Evolutionary conservation across 2,888 invertebrate species (phyloP).

Genomic region (Bedellia somnulentella): DNA sequence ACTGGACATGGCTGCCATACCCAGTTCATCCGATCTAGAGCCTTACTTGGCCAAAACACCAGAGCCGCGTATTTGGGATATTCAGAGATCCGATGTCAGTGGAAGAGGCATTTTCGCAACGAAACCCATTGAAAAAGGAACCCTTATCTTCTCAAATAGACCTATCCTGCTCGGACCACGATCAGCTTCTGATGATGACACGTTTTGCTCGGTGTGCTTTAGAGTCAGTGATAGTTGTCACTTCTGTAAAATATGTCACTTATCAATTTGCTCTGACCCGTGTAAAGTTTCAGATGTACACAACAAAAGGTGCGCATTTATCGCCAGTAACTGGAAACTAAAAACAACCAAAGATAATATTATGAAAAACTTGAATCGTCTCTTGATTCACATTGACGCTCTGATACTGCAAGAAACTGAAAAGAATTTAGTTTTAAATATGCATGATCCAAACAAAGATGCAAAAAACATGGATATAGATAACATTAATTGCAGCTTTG

Average conservation of each 20-base stretch:
- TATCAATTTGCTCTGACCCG: slow-evolving; percentile 64
- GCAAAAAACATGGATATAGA: slow-evolving; percentile 49
- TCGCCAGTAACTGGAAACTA: slow-evolving; percentile 49
- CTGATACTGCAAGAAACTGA: slow-evolving; percentile 31
- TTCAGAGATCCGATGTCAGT: slow-evolving; percentile 60
- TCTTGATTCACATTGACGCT: slow-evolving; percentile 27
- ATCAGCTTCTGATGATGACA: slow-evolving; percentile 43
- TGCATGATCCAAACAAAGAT: slow-evolving; percentile 42
- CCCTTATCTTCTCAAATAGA: slow-evolving; percentile 67
- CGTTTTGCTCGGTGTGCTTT: slow-evolving; percentile 67
- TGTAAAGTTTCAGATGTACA: slow-evolving; percentile 64
- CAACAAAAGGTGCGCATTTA: slow-evolving; percentile 62
- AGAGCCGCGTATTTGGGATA: too few species aligned
- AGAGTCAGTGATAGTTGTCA: slow-evolving; percentile 27
- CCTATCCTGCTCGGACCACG: slow-evolving; percentile 70
- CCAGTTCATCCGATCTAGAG: too few species aligned
- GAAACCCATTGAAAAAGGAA: slow-evolving; percentile 62
- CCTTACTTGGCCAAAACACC: too few species aligned
- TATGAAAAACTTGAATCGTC: slow-evolving; percentile 17
- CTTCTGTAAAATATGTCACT: slow-evolving; percentile 64
- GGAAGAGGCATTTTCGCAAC: slow-evolving; percentile 73
- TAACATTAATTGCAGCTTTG: slow-evolving; percentile 33
- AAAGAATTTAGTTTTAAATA: slow-evolving; percentile 35
- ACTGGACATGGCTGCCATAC: slow-evolving; percentile 7
- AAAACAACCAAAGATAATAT: slow-evolving; percentile 15